Evolutionary conservation across 2,797 vertebrate genomes (phyloP), one percentile per base, ranked within the genome.

Genomic region (Amphiprion clarkii): DNA sequence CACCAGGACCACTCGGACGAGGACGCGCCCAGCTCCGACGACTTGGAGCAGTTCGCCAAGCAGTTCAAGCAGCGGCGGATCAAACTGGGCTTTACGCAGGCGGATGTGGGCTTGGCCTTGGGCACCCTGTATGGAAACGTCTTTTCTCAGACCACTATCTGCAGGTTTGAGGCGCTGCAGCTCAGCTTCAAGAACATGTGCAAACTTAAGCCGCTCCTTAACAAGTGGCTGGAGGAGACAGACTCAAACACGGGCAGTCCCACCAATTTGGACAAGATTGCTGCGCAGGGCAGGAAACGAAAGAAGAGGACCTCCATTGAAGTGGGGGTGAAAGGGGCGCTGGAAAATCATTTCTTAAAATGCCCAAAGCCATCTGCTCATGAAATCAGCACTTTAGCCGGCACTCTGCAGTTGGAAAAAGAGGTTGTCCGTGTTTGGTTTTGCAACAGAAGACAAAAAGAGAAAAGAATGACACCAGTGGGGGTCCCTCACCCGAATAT

Each of bases 401-500:
- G 97, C 95, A 95, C 96, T 86, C 96, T 99, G 91, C 98, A 99
- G 95, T 94, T 99, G 95, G 98, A 99, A 93, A 99, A 99, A 89
- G 98, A 99, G 96, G 98, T 99, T 89, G 98, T 99, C 89, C 97
- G 98, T 74, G 98, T 99, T 92, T 99, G 98, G 98, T 99, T 99
- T 97, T 99, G 98, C 96, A 99, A 99, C 96, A 97, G 98, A 95
- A 96, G 98, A 96, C 98, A 99, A 93, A 99, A 99, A 95, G 98
- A 99, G 95, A 99, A 99, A 96, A 94, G 98, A 90, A 99, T 99
- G 98, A 99, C 98, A 93, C 98, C 98, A 46, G 95, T 97, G 81
- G 97, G 97, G 91, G 96, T 96, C 81, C 97, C 96, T 89, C 97
- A 98, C 89, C 96, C 97, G 71, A 97, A 96, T 87, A 98, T 99